Base-by-base conservation (phyloP, 2,888 invertebrate genomes). In the Melieria picta region DNA sequence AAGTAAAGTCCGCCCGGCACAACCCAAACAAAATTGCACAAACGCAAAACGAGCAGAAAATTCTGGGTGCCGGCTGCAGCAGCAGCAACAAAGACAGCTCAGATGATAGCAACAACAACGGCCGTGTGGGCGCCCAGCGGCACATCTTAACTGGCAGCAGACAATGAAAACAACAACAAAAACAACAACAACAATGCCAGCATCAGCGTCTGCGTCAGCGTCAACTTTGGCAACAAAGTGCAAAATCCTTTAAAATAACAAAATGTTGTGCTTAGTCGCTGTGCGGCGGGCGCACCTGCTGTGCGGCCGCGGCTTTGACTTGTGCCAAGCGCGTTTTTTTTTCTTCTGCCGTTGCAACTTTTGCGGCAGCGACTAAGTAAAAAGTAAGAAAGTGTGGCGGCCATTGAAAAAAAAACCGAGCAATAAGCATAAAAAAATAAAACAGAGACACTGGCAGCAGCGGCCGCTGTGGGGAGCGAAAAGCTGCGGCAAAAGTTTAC, bases 241-340 rank as follows among this genome's bases (percentile, higher is more conserved):
- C 82, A 84, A 84, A 83, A 83, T 84, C 84, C 80, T 79, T 79
- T 80, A 82, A 80, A 84, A 83, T 82, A 82, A 84, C 82, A 83
- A 80, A 79, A 82, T 80, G 80, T 78, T 80, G 73, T 76, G 80
- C 77, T 79, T 74, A 77, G 76, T 69, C 75, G 74, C 68, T 30
- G 30, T 30, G 30, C 30, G 30, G 30, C 30, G 30, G 30, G 30
- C 30, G 30, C 30, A 30, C 30, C 30, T 30, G 30, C 30, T 30
- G 30, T 30, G 30, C 30, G 60, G 43, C 60, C 43, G 47, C 47
- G n/a, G 10, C 45, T 50, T 60, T 52, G 16, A 4, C 57, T 42
- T n/a, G n/a, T 3, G 10, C 30, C 3, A 45, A 10, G 50, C 55
- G 45, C 3, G 5, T 42, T 13, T 48, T 5, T 30, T 30, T 30